Evolutionary conservation across 2,797 vertebrate genomes (phyloP).

Genomic region (Characodon lateralis): DNA sequence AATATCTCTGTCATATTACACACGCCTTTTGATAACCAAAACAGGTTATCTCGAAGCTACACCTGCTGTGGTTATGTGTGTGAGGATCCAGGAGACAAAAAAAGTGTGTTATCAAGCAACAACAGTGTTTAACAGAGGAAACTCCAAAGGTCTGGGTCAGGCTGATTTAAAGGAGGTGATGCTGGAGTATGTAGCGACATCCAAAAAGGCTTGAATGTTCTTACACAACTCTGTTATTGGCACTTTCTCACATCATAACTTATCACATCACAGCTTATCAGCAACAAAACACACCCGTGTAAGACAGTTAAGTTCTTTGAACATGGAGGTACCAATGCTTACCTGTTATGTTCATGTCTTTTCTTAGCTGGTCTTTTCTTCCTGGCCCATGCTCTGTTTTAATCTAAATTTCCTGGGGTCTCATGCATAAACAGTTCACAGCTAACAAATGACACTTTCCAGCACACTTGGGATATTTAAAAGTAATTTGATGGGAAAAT

Average conservation of each 20-base stretch:
- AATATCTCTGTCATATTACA: conserved; percentile 6
- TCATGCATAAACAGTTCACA: not conserved
- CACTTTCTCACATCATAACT: conserved; percentile 41
- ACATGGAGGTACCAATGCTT: not conserved
- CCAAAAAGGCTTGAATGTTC: conserved; percentile 9
- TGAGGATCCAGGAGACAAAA: conserved; percentile 21
- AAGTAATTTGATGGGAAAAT: too few relatives aligned
- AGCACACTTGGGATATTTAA: too few relatives aligned
- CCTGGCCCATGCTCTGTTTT: not conserved
- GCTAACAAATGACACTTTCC: too few relatives aligned
- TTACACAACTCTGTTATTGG: conserved; percentile 7
- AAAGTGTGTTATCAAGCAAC: conserved; percentile 61
- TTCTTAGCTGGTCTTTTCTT: not conserved
- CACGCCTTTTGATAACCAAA: conserved; percentile 27
- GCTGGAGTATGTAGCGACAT: conserved; percentile 5
- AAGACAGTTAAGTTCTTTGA: not conserved
- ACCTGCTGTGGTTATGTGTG: conserved; percentile 50
- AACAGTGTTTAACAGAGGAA: conserved; percentile 63
- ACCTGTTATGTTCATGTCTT: not conserved
- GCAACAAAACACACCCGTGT: not conserved
- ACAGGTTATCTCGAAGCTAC: conserved; percentile 67
- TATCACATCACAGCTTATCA: conserved; percentile 22
- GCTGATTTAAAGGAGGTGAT: conserved; percentile 61
- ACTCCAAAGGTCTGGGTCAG: conserved; percentile 59
- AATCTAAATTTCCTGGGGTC: not conserved